A percentile compares a stretch with the other conserved stretches of the same genome.
Conservation (phyloP, 2,888 invertebrate species). For the Alviniconcha strummeri region DNA sequence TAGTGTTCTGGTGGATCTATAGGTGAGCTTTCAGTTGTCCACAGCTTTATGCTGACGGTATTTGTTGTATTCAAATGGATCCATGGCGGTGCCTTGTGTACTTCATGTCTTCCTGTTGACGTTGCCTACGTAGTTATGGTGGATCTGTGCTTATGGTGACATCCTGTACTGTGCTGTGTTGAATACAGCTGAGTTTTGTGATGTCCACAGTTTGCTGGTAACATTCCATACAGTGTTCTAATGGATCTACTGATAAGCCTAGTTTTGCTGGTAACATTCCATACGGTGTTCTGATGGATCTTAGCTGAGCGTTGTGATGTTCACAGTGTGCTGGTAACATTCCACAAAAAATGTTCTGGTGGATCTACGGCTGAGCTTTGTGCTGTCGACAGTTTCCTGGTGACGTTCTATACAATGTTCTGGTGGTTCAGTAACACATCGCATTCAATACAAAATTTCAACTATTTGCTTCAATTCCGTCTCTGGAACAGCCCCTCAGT, state of each 20-base stretch:
- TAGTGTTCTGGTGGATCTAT: no score
- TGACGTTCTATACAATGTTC: no score
- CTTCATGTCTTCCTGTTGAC: slow-evolving; percentile 54
- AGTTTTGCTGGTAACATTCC: slow-evolving; percentile 47
- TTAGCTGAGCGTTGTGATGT: not conserved
- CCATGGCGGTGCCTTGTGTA: slow-evolving; percentile 53
- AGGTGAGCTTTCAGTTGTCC: not conserved
- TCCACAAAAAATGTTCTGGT: no score
- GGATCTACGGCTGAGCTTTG: no score
- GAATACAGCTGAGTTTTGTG: slow-evolving; percentile 56
- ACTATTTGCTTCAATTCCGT: no score
- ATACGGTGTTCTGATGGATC: no score
- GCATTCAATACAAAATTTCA: no score
- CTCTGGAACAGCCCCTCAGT: no score
- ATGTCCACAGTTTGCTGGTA: slow-evolving; percentile 47
- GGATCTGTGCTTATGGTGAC: slow-evolving; percentile 59
- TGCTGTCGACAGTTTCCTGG: slow-evolving; percentile 48
- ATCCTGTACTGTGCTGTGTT: slow-evolving; percentile 71
- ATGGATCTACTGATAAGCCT: slow-evolving; percentile 57
- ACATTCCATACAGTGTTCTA: slow-evolving; percentile 65
- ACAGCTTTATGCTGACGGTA: slow-evolving; percentile 63
- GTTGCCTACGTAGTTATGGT: slow-evolving; percentile 71
- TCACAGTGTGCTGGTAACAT: slow-evolving; percentile 59
- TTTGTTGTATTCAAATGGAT: slow-evolving; percentile 71
- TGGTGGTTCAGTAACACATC: no score